Base-by-base conservation (phyloP, 1,140 invertebrate species). In the Hyles vespertilio region DNA sequence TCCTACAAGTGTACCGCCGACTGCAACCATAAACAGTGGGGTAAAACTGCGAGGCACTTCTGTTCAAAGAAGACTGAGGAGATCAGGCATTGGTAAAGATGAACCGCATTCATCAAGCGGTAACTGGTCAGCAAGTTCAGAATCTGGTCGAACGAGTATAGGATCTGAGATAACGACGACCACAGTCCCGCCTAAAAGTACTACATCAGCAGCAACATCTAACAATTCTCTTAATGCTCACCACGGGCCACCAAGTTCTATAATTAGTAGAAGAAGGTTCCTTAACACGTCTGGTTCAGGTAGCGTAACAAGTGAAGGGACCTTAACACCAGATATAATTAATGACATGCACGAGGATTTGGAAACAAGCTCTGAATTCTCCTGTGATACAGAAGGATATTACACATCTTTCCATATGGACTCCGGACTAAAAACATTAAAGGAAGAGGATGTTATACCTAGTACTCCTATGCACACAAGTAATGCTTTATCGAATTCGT, bases 371-470 rank as follows among this genome's bases (percentile, higher is more conserved):
- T 98, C 97, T 0, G 96, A 97, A 49, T 98, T 98, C 85, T 98
- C 97, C 4, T 97, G 97, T 74, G 98, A 99, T 79, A 98, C 97
- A 9, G 98, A 98, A 86, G 97, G 98, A 8, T 99, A 98, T 83
- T 99, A 98, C 83, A 99, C 98, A 0, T 98, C 97, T 8, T 98
- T 99, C 90, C 97, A 98, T 80, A 94, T 97, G 91, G 98, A 99
- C 84, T 98, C 96, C 57, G 98, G 97, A 2, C 83, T 98, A 48
- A 96, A 97, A 81, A 96, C 94, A 0, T 83, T 95, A 10, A 94
- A 94, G 79, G 95, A 96, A 81, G 95, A 96, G 85, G 95, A 95
- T 77, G 62, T 88, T 44, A 79, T 88, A 32, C 92, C 92, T 0
- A 87, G 91, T 52, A 92, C 92, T 3, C 92, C 93, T 4, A 71